Evolutionary conservation across 2,797 vertebrate species (phyloP).

Genomic region (Hydrolagus colliei): DNA sequence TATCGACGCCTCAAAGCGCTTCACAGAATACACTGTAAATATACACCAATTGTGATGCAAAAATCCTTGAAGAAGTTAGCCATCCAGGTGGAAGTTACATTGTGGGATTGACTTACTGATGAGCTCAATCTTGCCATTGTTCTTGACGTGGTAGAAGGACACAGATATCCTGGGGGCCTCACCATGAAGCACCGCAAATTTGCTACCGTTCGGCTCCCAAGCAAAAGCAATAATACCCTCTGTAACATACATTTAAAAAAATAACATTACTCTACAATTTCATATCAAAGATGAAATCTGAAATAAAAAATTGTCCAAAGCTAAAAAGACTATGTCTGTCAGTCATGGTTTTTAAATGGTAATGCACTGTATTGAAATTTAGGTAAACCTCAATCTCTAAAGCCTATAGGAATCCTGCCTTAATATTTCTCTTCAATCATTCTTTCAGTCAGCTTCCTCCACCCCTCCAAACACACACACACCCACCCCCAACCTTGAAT

Average conservation of each 20-base stretch:
- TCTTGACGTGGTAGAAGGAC: constrained; percentile 96
- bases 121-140: constrained; percentile 93
- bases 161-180: constrained; percentile 84
- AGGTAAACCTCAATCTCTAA: background rate
- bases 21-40: too few relatives aligned
- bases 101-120: constrained; percentile 69
- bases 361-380: background rate
- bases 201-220: constrained; percentile 96
- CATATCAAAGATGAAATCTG: background rate
- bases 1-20: too few relatives aligned
- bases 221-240: constrained; percentile 95
- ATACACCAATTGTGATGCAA: too few relatives aligned
- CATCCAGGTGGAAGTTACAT: too few relatives aligned
- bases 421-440: background rate
- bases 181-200: constrained; percentile 91
- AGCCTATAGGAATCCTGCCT: too few relatives aligned
- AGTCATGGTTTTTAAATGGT: background rate
- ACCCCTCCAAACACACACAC: background rate
- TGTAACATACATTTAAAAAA: constrained; percentile 41
- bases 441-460: background rate
- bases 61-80: too few relatives aligned
- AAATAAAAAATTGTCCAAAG: background rate
- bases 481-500: background rate
- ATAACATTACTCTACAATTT: too few relatives aligned
- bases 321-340: too few relatives aligned